Conservation (phyloP, 2,797 vertebrate species). For the Chaetophractus vellerosus region DNA sequence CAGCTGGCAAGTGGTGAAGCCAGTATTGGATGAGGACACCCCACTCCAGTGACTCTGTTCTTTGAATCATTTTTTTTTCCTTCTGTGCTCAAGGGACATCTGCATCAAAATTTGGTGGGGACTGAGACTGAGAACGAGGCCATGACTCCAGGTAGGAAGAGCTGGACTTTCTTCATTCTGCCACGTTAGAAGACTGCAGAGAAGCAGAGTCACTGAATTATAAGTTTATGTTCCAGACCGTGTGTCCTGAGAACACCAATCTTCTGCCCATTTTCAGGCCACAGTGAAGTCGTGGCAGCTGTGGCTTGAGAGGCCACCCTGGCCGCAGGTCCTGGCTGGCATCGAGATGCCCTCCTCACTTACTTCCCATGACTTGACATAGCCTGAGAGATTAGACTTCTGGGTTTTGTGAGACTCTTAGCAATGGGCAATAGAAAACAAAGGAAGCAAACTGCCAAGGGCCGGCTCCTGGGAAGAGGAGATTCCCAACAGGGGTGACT, state of each 20-base stretch:
- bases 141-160: not conserved
- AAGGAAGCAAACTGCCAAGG: conserved; percentile 5
- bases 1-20: not conserved
- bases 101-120: not conserved
- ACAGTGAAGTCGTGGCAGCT: conserved; percentile 6
- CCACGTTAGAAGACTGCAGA: not conserved
- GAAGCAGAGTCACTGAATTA: not conserved
- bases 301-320: not conserved
- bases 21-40: not conserved
- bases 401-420: conserved; percentile 29
- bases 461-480: conserved; percentile 38
- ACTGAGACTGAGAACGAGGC: not conserved
- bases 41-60: not conserved
- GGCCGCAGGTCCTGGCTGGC: not conserved
- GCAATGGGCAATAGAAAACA: not conserved
- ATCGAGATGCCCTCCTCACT: not conserved
- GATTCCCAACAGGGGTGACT: conserved; percentile 26
- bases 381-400: not conserved
- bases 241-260: not conserved
- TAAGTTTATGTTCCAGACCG: not conserved
- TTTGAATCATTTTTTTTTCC: not conserved
- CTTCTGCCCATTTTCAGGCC: not conserved
- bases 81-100: not conserved
- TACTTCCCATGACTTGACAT: not conserved
- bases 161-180: not conserved